These are phyloP conservation scores for Crioceris asparagi DNA, from an alignment of 2,888 invertebrate species.

Conservation along the genomic window DNA sequence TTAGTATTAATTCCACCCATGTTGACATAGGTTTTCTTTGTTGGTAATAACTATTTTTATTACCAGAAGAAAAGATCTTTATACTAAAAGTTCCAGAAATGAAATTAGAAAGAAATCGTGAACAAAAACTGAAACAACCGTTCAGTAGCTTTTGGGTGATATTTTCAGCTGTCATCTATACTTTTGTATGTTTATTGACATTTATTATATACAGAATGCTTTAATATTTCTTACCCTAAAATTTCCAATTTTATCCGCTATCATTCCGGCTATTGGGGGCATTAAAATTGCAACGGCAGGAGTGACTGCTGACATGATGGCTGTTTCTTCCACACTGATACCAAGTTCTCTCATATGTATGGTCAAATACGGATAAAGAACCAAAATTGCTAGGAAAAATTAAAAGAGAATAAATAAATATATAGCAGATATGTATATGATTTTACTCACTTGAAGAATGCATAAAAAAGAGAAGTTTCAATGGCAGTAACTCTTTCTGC, in stretches of 20 bases:
- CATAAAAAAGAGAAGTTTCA: constrained; percentile 67
- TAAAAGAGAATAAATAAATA: constrained; percentile 1
- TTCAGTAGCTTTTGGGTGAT: too few species aligned
- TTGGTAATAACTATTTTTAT: too few species aligned
- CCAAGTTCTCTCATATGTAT: constrained; percentile 72
- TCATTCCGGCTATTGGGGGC: constrained; percentile 65
- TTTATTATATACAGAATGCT: too few species aligned
- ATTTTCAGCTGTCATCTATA: too few species aligned
- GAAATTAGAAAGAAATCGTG: too few species aligned
- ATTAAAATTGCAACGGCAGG: constrained; percentile 66
- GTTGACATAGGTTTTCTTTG: too few species aligned
- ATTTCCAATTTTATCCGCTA: constrained; percentile 71
- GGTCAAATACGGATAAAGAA: constrained; percentile 68
- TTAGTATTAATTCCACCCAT: too few species aligned
- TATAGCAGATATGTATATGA: neutral
- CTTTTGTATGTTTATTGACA: too few species aligned
- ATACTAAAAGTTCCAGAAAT: too few species aligned
- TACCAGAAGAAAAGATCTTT: too few species aligned
- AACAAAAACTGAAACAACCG: too few species aligned
- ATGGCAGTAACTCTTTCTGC: constrained; percentile 59
- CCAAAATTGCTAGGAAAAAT: constrained; percentile 51
- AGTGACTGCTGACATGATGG: constrained; percentile 68
- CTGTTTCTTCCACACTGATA: constrained; percentile 68
- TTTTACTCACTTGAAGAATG: constrained; percentile 61
- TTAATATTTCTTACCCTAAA: constrained; percentile 49